These are phyloP conservation scores for Acronicta alni DNA, from an alignment of 2,888 invertebrate genomes.

Conservation along the genomic window DNA sequence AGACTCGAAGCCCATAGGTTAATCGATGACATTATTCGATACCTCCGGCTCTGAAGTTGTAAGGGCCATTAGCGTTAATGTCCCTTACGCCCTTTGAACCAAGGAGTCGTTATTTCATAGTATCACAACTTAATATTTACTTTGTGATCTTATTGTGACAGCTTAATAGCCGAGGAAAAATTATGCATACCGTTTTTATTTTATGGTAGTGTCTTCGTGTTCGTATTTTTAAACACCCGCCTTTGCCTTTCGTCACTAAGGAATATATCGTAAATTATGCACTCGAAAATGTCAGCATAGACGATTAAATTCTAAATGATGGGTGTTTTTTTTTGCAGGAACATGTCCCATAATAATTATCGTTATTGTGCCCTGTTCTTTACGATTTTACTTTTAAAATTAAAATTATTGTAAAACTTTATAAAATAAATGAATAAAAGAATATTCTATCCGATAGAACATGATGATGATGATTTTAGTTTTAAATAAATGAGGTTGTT, in stretches of 20 bases:
- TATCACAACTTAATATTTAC: conserved; percentile 67
- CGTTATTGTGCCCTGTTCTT: conserved; percentile 40
- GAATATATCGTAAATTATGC: conserved; percentile 54
- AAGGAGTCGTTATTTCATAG: conserved; percentile 20
- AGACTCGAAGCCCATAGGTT: conserved; percentile 57
- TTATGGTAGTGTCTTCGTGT: conserved; percentile 45
- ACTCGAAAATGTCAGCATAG: conserved; percentile 46
- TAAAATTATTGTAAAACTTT: conserved; percentile 8
- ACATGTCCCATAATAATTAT: conserved; percentile 51
- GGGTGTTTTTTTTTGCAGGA: conserved; percentile 48
- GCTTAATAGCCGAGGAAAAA: conserved; percentile 35
- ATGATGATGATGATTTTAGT: not conserved
- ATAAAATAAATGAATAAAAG: not conserved
- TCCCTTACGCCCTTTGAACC: conserved; percentile 24
- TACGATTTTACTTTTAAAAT: conserved; percentile 20
- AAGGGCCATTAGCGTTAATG: conserved; percentile 31
- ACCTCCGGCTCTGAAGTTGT: conserved; percentile 19
- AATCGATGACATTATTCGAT: conserved; percentile 67
- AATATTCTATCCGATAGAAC: not conserved
- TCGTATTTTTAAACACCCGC: conserved; percentile 54
- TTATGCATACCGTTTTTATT: conserved; percentile 36
- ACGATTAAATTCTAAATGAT: conserved; percentile 54
- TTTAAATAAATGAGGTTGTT: conserved; percentile 9
- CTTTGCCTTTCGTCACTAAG: conserved; percentile 51
- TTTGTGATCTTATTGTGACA: conserved; percentile 61